Evolutionary conservation across 2,797 vertebrate genomes (phyloP), one percentile per base, ranked within the genome.

Genomic region (Synanceia verrucosa): DNA sequence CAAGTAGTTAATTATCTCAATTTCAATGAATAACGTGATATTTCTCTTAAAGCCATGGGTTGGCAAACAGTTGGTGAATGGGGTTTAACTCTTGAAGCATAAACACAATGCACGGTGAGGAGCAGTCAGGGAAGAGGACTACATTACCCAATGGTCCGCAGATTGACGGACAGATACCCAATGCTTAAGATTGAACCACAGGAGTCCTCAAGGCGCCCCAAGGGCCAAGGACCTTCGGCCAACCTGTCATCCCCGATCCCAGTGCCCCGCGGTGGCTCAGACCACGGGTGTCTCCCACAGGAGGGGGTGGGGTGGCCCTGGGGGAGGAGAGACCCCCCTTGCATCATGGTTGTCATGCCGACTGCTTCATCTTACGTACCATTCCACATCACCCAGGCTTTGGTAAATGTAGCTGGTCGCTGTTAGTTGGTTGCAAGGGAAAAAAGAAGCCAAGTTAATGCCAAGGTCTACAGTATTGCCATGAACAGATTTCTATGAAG

Each of bases 361-460:
- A 99, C 96, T 97, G 98, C 98, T 99, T 99, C 98, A 98, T 98
- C 97, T 96, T 99, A 99, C 97, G 98, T 98, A 99, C 98, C 98
- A 99, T 97, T 99, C 98, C 98, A 99, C 98, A 99, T 99, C 98
- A 99, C 98, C 97, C 97, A 98, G 98, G 97, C 95, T 98, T 97
- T 99, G 98, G 98, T 99, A 99, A 99, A 99, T 99, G 98, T 99
- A 99, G 97, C 97, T 99, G 98, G 98, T 99, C 96, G 98, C 98
- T 99, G 97, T 99, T 95, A 95, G 94, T 95, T 95, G 95, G 94
- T 95, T 95, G 95, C 94, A 95, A 99, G 97, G 98, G 97, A 99
- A 98, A 99, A 98, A 96, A 99, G 97, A 99, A 97, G 92, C 95
- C 95, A 98, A 98, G 98, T 99, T 98, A 99, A 99, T 98, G 95